These are phyloP conservation scores for Thymelicus lineola DNA, from an alignment of 2,888 invertebrate genomes.

Conservation along the genomic window DNA sequence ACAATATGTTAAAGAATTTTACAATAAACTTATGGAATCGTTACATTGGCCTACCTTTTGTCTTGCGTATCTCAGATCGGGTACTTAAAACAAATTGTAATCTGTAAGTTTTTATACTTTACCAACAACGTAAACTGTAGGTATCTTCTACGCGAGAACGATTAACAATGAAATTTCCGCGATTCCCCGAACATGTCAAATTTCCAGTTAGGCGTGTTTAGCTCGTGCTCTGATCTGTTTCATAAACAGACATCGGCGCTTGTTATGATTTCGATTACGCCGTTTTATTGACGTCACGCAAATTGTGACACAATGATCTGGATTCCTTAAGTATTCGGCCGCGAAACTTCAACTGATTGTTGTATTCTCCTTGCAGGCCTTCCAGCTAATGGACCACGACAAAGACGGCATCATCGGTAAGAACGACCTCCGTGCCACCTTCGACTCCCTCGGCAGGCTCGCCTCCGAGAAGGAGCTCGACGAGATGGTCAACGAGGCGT, in stretches of 20 bases:
- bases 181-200: background rate
- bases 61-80: background rate
- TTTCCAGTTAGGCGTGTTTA: constrained; percentile 45
- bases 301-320: constrained; percentile 2
- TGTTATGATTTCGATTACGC: constrained; percentile 21
- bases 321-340: background rate
- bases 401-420: constrained; percentile 96
- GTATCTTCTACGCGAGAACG: background rate
- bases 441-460: constrained; percentile 96
- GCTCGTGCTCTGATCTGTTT: constrained; percentile 62
- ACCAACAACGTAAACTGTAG: constrained; percentile 6
- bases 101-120: background rate
- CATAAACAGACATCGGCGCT: constrained; percentile 55
- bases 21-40: too few relatives aligned
- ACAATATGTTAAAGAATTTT: too few relatives aligned
- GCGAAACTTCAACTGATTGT: background rate
- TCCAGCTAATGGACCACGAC: constrained; percentile 98
- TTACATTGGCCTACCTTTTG: too few relatives aligned
- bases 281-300: constrained; percentile 8
- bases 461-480: constrained; percentile 96
- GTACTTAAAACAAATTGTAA: background rate
- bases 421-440: constrained; percentile 95
- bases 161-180: background rate
- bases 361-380: constrained; percentile 86
- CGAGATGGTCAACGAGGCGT: constrained; percentile 94